Evolutionary conservation across 35 echinoderm and acorn worm genomes (phyloP).

Genomic region (Acanthaster planci): DNA sequence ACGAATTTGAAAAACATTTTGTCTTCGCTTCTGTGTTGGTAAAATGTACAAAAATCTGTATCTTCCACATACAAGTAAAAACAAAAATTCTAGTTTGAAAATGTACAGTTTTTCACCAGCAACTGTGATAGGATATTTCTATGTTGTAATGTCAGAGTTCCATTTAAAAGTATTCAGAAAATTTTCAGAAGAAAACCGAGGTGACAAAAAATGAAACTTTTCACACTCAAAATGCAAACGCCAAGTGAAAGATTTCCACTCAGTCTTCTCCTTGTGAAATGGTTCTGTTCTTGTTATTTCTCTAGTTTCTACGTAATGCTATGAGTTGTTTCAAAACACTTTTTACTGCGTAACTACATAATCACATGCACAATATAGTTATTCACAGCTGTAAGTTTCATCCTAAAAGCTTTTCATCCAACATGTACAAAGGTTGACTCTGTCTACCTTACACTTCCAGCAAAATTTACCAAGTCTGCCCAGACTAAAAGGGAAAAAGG

Average conservation of each 20-base stretch:
- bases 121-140: too few species aligned
- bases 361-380: slow-evolving; percentile 26
- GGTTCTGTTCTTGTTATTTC: slow-evolving; percentile 6
- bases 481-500: too few species aligned
- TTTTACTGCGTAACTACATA: slow-evolving; percentile 16
- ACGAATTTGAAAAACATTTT: too few species aligned
- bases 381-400: background rate
- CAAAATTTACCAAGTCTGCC: too few species aligned
- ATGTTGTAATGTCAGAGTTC: too few species aligned
- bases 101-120: too few species aligned
- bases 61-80: too few species aligned
- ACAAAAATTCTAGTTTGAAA: too few species aligned
- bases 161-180: too few species aligned
- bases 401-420: background rate
- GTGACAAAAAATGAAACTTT: background rate
- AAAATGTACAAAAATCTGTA: too few species aligned
- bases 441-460: background rate
- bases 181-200: background rate
- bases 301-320: slow-evolving; percentile 13
- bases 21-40: too few species aligned
- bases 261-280: background rate
- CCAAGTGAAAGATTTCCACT: background rate
- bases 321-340: slow-evolving; percentile 15
- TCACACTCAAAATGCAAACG: background rate
- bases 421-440: background rate